These are phyloP conservation scores for Bungarus multicinctus DNA, from an alignment of 2,113 vertebrate genomes.

Conservation along the genomic window DNA sequence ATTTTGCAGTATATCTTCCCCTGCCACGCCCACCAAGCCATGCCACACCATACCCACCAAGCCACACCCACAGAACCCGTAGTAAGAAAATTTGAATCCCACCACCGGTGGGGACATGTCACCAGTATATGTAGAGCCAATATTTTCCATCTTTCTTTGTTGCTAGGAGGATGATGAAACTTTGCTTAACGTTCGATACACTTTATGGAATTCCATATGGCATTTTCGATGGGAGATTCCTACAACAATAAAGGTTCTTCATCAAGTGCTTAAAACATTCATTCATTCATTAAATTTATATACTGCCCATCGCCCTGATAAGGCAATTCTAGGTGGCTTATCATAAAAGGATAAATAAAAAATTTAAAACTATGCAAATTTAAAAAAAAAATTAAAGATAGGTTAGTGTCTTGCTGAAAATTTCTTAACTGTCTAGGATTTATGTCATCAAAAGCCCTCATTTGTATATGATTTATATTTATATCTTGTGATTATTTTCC, in stretches of 20 bases:
- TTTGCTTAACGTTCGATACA: not conserved
- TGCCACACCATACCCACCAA: too few relatives aligned
- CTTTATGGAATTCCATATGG: not conserved
- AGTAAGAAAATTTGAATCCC: too few relatives aligned
- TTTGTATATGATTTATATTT: not conserved
- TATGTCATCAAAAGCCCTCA: not conserved
- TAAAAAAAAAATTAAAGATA: too few relatives aligned
- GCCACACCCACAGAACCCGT: too few relatives aligned
- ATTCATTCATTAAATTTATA: not conserved
- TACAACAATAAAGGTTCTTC: not conserved
- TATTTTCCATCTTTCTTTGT: not conserved
- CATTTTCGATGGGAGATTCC: not conserved
- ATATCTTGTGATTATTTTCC: not conserved
- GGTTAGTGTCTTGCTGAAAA: not conserved
- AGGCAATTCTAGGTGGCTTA: too few relatives aligned
- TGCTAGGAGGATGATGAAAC: not conserved
- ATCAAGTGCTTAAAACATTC: not conserved
- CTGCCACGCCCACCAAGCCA: too few relatives aligned
- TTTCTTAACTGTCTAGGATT: not conserved
- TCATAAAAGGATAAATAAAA: too few relatives aligned
- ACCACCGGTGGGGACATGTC: not conserved
- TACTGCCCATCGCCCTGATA: too few relatives aligned
- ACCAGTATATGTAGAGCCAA: not conserved
- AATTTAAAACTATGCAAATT: too few relatives aligned
- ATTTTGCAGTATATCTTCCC: too few relatives aligned